Conservation (phyloP, 2,113 vertebrate genomes). For the Promerops cafer region DNA sequence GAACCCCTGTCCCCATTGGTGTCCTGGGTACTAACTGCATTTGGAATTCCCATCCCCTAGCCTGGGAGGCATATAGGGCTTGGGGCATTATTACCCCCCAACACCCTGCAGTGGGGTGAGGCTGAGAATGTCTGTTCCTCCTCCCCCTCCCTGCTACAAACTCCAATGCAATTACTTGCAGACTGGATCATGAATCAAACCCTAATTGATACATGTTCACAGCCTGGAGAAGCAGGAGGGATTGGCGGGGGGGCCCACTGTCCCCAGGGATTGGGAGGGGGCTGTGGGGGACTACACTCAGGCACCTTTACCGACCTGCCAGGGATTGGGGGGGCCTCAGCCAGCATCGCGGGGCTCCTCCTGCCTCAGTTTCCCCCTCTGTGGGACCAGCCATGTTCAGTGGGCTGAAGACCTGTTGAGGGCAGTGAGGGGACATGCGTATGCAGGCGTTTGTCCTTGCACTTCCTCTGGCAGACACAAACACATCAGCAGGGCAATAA, state of each 20-base stretch:
- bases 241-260: background rate
- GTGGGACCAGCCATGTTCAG: background rate
- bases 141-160: background rate
- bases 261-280: too few relatives aligned
- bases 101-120: background rate
- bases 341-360: rapidly evolving
- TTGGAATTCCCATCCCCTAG: rapidly evolving
- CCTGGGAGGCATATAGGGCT: background rate
- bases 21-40: background rate
- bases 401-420: background rate
- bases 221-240: background rate
- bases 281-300: background rate
- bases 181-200: background rate
- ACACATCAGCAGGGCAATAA: slow-evolving; percentile 31
- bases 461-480: slow-evolving; percentile 13
- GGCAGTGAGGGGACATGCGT: background rate
- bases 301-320: background rate
- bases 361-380: background rate
- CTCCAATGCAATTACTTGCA: background rate
- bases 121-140: background rate
- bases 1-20: rapidly evolving
- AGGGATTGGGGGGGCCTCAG: background rate
- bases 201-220: slow-evolving; percentile 13
- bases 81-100: background rate
- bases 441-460: background rate